These are phyloP conservation scores for Encarsia formosa DNA, from an alignment of 2,888 invertebrate species.

Conservation along the genomic window DNA sequence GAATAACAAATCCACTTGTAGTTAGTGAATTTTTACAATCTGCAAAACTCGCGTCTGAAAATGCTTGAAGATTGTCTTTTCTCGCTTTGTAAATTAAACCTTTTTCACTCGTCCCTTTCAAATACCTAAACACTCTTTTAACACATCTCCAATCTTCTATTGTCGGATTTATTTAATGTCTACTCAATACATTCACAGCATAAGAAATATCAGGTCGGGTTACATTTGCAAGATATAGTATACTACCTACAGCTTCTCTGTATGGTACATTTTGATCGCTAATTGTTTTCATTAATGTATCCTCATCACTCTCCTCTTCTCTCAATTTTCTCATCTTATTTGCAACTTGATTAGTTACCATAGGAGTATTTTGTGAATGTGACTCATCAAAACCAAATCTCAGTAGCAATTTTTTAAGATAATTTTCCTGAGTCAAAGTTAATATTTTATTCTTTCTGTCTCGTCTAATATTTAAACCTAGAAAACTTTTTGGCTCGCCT, in stretches of 20 bases:
- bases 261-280: conserved; percentile 14
- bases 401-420: conserved; percentile 18
- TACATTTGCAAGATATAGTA: conserved; percentile 27
- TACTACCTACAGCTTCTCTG: conserved; percentile 31
- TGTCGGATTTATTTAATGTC: conserved; percentile 15
- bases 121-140: background rate
- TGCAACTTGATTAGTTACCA: conserved; percentile 18
- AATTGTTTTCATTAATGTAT: conserved; percentile 1
- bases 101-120: background rate
- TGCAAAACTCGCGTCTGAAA: conserved; percentile 7
- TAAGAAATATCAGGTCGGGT: conserved; percentile 23
- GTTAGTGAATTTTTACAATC: conserved; percentile 6
- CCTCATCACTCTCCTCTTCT: background rate
- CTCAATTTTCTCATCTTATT: conserved; percentile 11
- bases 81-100: background rate
- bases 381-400: conserved; percentile 15
- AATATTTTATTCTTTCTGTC: background rate
- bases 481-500: no score
- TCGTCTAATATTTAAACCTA: background rate
- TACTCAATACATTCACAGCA: conserved; percentile 17
- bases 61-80: background rate
- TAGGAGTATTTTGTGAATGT: conserved; percentile 15
- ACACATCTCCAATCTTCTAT: conserved; percentile 14
- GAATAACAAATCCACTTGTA: conserved; percentile 10
- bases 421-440: conserved; percentile 13